These are phyloP conservation scores for Pomatostomus ruficeps DNA, from an alignment of 2,113 vertebrate genomes.

Conservation along the genomic window DNA sequence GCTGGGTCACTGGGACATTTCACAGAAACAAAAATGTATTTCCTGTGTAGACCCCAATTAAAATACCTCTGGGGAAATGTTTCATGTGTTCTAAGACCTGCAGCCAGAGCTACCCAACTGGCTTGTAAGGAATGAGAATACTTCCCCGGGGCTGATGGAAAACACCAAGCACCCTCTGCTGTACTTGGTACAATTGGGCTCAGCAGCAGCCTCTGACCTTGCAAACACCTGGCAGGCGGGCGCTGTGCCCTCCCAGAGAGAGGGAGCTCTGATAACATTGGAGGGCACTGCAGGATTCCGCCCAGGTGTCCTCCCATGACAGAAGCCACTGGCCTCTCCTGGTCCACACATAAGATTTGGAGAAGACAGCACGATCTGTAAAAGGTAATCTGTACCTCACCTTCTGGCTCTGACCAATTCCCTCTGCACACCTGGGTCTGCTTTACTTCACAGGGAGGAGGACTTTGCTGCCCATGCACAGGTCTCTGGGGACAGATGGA, in stretches of 20 bases:
- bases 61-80: neutral
- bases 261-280: neutral
- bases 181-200: neutral
- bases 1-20: constrained; percentile 52
- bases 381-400: neutral
- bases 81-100: neutral
- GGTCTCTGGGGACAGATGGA: constrained; percentile 21
- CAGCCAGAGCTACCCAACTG: constrained; percentile 11
- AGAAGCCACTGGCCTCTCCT: neutral
- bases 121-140: neutral
- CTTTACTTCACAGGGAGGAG: neutral
- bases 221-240: neutral
- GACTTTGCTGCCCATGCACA: neutral
- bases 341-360: neutral
- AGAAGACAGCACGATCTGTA: neutral
- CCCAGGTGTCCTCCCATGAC: neutral
- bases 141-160: neutral
- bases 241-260: neutral
- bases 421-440: neutral
- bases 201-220: constrained; percentile 7
- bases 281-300: neutral
- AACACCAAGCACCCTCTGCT: neutral
- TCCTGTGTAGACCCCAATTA: constrained; percentile 8
- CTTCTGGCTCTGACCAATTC: neutral
- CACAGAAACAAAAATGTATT: constrained; percentile 49